Evolutionary conservation across 1,140 invertebrate species (phyloP), one percentile per base, ranked within the genome.

Genomic region (Ladona fulva): DNA sequence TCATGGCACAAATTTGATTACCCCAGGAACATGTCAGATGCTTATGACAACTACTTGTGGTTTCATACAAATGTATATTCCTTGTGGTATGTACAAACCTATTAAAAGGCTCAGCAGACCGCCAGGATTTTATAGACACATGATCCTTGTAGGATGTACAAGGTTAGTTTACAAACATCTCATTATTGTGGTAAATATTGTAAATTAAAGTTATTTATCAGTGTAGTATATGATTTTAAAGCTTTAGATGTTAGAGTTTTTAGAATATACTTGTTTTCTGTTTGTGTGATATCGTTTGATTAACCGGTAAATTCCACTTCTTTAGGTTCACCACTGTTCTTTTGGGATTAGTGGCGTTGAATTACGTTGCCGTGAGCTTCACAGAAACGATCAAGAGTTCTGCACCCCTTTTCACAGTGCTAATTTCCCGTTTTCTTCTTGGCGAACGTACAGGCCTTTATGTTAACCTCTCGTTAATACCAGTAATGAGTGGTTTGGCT

Each of bases 341-440:
- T 77, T 84, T 92, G 83, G 93, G 93, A 78, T 85, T 95, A 79
- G 87, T 94, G 66, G 92, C 94, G 11, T 86, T 95, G 52, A 94
- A 94, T 87, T 94, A 91, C 86, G 92, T 95, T 77, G 92, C 93
- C 77, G 93, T 95, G 25, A 94, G 92, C 84, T 95, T 95, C 85
- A 94, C 93, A 44, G 94, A 95, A 85, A 95, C 93, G 24, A 92
- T 95, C 22, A 95, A 95, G 85, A 94, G 92, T 85, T 94, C 93
- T 25, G 93, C 93, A 25, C 94, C 94, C 78, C 85, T 95, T 42
- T 95, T 95, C 83, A 95, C 94, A 74, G 93, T 95, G 77, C 83
- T 94, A 52, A 93, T 95, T 81, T 92, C 93, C 74, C 88, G 90
- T 85, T 85, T 91, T 84, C 85, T 90, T 81, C 86, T 93, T 84